phyloP scores from a whole-genome alignment of 2,113 vertebrate genomes.

The Spizaetus ornatus region DNA sequence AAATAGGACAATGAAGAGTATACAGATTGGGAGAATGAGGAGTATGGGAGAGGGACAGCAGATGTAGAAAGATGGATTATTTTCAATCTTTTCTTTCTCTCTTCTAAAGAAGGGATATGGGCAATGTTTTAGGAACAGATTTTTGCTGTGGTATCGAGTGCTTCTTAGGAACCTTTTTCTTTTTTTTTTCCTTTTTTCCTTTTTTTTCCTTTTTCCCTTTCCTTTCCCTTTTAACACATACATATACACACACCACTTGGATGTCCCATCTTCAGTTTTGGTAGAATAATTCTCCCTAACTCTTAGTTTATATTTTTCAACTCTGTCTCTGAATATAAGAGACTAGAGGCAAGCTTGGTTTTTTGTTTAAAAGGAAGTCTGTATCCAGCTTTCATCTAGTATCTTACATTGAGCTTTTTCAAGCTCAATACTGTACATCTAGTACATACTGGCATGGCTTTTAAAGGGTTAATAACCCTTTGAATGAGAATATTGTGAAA shows the following conservation, averaged over 20 bases:
- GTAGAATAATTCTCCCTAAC: background rate
- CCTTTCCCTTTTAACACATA: background rate
- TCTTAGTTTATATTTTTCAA: background rate
- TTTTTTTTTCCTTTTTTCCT: accelerated
- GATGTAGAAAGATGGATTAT: background rate
- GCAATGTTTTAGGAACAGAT: background rate
- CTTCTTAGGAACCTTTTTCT: background rate
- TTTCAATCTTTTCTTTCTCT: background rate
- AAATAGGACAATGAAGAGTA: background rate
- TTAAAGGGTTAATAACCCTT: background rate
- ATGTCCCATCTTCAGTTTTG: background rate
- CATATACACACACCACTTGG: accelerated
- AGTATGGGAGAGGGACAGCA: background rate
- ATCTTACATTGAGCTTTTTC: background rate
- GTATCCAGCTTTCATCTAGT: background rate
- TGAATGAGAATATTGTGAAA: background rate
- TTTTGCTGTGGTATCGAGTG: background rate
- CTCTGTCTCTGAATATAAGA: background rate
- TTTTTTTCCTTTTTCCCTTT: accelerated
- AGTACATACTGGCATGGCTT: background rate
- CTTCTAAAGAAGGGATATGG: background rate
- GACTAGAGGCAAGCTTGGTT: background rate
- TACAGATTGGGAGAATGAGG: background rate
- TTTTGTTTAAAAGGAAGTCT: background rate
- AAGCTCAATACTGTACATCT: background rate